Evolutionary conservation across 2,113 vertebrate species (phyloP).

Genomic region (Mormyrus iriodes): DNA sequence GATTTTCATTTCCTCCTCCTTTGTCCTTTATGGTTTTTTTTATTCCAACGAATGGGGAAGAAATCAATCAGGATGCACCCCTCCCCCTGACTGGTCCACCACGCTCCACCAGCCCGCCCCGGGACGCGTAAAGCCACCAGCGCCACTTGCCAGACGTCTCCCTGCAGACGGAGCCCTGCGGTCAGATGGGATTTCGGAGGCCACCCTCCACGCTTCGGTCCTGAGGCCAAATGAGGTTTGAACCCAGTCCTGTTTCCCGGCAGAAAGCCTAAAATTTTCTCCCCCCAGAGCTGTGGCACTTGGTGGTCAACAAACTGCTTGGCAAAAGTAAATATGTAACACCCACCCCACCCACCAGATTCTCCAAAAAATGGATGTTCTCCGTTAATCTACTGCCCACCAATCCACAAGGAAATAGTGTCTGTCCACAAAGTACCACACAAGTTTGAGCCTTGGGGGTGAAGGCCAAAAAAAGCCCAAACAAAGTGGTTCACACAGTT

Average conservation of each 20-base stretch:
- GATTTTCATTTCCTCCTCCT: not conserved
- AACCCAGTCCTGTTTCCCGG: not conserved
- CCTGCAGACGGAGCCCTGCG: not conserved
- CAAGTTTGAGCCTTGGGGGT: not conserved
- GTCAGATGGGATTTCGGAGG: not conserved
- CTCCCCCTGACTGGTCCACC: not conserved
- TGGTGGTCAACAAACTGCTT: not conserved
- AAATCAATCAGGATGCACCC: slow-evolving; percentile 12
- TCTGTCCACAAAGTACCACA: not conserved
- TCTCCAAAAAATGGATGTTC: not conserved
- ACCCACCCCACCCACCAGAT: not conserved
- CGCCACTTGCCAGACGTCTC: not conserved
- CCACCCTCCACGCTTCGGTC: not conserved
- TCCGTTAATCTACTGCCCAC: not conserved
- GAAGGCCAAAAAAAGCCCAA: not conserved
- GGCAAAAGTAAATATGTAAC: not conserved
- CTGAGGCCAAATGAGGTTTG: not conserved
- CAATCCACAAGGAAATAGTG: not conserved
- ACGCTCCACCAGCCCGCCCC: not conserved
- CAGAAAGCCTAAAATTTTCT: not conserved
- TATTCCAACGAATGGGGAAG: slow-evolving; percentile 1
- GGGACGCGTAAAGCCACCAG: not conserved
- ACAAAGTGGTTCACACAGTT: not conserved
- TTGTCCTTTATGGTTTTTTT: not conserved
- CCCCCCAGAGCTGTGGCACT: not conserved